A percentile compares a stretch with the other conserved stretches of the same genome.
Conservation (phyloP, 2,888 invertebrate species). For the Dorcus parallelipipedus region DNA sequence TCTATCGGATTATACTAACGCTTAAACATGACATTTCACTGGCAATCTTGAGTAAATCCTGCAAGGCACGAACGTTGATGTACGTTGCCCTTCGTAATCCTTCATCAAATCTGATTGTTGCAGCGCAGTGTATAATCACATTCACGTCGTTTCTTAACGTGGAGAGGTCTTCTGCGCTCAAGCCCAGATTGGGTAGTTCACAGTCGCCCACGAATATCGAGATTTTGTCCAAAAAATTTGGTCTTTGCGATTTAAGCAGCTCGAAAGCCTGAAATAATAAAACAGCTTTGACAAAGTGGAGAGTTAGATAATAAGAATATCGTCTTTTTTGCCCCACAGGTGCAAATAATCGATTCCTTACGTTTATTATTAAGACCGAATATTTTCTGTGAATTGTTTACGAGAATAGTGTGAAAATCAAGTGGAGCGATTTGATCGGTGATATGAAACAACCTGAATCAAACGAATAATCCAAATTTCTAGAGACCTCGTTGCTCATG, state of each 20-base stretch:
- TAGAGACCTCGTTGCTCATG: too few species aligned
- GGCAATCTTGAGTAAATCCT: slow-evolving; percentile 62
- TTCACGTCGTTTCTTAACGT: slow-evolving; percentile 54
- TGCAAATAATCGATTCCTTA: too few species aligned
- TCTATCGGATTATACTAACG: too few species aligned
- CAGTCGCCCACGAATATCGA: slow-evolving; percentile 57
- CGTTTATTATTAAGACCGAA: too few species aligned
- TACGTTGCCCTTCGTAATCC: slow-evolving; percentile 62
- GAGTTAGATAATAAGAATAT: too few species aligned
- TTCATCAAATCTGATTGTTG: slow-evolving; percentile 74
- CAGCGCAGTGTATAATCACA: slow-evolving; percentile 72
- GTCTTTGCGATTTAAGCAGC: slow-evolving; percentile 50
- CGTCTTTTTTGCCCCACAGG: too few species aligned
- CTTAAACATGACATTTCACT: slow-evolving; percentile 51
- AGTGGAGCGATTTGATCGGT: too few species aligned
- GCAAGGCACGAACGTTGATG: slow-evolving; percentile 67
- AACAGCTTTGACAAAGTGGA: too few species aligned
- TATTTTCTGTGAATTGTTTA: too few species aligned
- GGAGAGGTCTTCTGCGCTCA: slow-evolving; percentile 50
- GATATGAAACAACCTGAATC: too few species aligned
- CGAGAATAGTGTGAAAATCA: too few species aligned
- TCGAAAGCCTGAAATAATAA: slow-evolving; percentile 51
- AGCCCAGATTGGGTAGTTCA: slow-evolving; percentile 52
- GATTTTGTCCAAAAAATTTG: slow-evolving; percentile 56
- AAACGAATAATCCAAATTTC: too few species aligned